Evolutionary conservation across 2,888 invertebrate genomes (phyloP), one percentile per base, ranked within the genome.

Genomic region (Zaprionus bogoriensis): DNA sequence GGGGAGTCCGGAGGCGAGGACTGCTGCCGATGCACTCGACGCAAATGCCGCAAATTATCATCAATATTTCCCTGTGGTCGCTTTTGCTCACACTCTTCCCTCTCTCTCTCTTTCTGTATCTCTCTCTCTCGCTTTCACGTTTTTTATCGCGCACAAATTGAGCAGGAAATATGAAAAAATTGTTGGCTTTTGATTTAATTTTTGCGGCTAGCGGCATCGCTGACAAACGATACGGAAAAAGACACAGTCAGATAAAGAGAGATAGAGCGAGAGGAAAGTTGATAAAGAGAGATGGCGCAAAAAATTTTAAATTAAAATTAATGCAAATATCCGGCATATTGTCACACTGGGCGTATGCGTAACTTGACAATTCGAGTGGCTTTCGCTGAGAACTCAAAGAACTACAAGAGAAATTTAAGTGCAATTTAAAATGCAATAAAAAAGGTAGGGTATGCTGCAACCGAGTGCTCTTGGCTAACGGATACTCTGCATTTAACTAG

Each of bases 161-260:
- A 65, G 61, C 53, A 45, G 53, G 42, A 57, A 61, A 65, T 61
- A 48, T 53, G 45, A 51, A 60, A 67, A 61, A 63, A 51, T 42
- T 41, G 30, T 42, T 58, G 70, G 61, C 57, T 64, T 84, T 84
- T 84, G 82, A 84, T 82, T 84, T 71, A 73, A 82, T 80, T 78
- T n/a, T 45, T 61, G 79, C 32, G 70, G 76, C 60, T 19, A 39
- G 47, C 51, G 54, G 38, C 47, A 7, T 10, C 47, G 39, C 46
- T 6, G 61, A 66, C 67, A 78, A 71, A 45, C 50, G 70, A 57
- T 39, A 58, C 41, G 73, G 39, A 44, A 71, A 60, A 39, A 45
- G 44, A 9, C 0, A 25, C 25, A 25, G 2, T 3, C 4, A 6
- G 14, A 14, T 5, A 6, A 1, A 32, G 14, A 14, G 14, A n/a